phyloP scores from a whole-genome alignment of 2,113 vertebrate genomes.

The Dermatemys mawii region DNA sequence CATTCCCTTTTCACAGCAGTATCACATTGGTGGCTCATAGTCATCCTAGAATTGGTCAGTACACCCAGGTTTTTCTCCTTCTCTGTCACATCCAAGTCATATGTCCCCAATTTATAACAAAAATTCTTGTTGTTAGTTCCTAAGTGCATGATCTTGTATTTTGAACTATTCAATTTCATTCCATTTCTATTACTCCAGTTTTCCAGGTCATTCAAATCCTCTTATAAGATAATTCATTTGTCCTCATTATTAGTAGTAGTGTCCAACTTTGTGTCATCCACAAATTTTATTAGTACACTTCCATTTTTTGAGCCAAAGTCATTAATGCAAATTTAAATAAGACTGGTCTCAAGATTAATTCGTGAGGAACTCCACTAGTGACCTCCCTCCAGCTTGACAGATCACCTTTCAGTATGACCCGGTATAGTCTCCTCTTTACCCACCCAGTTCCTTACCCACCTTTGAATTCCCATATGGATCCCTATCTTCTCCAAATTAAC shows the following conservation, averaged over 20 bases:
- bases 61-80: no score
- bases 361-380: background rate
- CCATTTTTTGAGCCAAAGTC: background rate
- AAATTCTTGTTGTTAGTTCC: no score
- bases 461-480: background rate
- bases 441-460: background rate
- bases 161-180: background rate
- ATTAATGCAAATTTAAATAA: background rate
- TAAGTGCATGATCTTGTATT: no score
- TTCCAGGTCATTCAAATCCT: background rate
- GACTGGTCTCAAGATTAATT: background rate
- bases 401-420: background rate
- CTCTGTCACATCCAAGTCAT: no score
- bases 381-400: background rate
- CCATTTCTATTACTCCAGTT: background rate
- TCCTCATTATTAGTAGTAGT: background rate
- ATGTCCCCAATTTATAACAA: no score
- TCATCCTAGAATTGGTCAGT: no score
- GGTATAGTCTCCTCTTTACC: no score
- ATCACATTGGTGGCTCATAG: no score
- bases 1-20: no score
- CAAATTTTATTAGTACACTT: background rate
- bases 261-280: background rate
- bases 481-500: background rate
- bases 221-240: background rate